phyloP scores from a whole-genome alignment of 1,140 invertebrate species.

The Temnothorax longispinosus region DNA sequence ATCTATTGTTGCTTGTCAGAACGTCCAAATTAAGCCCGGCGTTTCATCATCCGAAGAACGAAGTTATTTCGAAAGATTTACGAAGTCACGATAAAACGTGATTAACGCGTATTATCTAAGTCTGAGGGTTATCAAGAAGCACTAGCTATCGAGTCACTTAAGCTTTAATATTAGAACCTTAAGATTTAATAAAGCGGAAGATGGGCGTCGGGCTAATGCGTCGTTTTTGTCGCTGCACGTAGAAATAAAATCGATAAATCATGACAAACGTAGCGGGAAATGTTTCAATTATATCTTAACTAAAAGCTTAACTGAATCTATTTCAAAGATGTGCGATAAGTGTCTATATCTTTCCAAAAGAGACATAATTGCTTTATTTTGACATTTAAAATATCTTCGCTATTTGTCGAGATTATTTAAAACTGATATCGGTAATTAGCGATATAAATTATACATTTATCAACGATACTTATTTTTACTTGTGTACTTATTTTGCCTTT shows the following conservation, averaged over 20 bases:
- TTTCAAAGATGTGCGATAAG: background rate
- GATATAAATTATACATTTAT: background rate
- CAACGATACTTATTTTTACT: too few species aligned
- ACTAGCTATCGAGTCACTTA: background rate
- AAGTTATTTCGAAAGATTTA: background rate
- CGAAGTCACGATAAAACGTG: background rate
- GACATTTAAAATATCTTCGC: background rate
- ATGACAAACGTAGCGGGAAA: background rate
- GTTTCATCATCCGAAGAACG: background rate
- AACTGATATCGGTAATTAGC: background rate
- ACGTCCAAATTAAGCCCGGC: background rate
- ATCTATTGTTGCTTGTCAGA: background rate
- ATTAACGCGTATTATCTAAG: conserved; percentile 7
- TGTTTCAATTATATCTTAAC: conserved; percentile 14
- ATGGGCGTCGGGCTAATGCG: background rate
- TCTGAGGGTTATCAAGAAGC: background rate
- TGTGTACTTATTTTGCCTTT: too few species aligned
- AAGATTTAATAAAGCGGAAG: conserved; percentile 17
- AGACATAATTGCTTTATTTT: background rate
- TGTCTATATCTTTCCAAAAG: background rate
- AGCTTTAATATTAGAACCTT: background rate
- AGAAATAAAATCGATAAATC: conserved; percentile 11
- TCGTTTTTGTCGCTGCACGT: background rate
- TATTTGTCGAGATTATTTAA: background rate
- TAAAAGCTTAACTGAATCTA: background rate